These are phyloP conservation scores for Syngnathus scovelli DNA, from an alignment of 2,113 vertebrate genomes.

Conservation along the genomic window DNA sequence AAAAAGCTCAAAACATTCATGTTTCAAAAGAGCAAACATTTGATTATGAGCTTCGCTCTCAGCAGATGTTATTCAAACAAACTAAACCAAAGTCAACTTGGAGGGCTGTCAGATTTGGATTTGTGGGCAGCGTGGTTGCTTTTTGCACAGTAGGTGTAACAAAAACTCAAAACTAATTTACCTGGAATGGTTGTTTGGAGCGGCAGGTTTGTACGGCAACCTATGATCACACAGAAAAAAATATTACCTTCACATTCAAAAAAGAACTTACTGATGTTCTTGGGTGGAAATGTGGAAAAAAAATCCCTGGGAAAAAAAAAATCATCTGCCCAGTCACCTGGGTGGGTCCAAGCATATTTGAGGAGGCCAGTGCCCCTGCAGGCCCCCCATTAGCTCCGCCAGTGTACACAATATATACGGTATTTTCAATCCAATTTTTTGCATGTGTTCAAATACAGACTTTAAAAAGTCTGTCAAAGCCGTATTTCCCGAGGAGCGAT, in stretches of 20 bases:
- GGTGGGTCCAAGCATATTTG: too few species aligned
- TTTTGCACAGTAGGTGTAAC: neutral
- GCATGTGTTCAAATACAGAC: too few species aligned
- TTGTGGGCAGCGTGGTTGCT: neutral
- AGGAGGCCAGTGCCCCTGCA: too few species aligned
- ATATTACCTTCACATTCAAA: neutral
- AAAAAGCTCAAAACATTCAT: neutral
- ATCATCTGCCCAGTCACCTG: constrained; percentile 25
- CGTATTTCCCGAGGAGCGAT: neutral
- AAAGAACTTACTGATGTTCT: too few species aligned
- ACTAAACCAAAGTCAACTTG: neutral
- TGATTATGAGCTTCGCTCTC: neutral
- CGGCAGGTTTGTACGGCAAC: neutral
- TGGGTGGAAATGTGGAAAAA: too few species aligned
- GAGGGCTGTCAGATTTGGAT: neutral
- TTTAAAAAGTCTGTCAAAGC: too few species aligned
- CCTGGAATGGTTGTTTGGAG: neutral
- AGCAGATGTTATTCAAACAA: constrained; percentile 7
- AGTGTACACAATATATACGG: too few species aligned
- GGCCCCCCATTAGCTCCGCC: too few species aligned
- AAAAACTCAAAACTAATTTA: neutral
- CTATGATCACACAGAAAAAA: neutral
- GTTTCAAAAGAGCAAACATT: neutral
- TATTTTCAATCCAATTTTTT: too few species aligned
- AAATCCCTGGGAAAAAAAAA: too few species aligned